Evolutionary conservation across 2,113 vertebrate species (phyloP).

Genomic region (Ascaphus truei): DNA sequence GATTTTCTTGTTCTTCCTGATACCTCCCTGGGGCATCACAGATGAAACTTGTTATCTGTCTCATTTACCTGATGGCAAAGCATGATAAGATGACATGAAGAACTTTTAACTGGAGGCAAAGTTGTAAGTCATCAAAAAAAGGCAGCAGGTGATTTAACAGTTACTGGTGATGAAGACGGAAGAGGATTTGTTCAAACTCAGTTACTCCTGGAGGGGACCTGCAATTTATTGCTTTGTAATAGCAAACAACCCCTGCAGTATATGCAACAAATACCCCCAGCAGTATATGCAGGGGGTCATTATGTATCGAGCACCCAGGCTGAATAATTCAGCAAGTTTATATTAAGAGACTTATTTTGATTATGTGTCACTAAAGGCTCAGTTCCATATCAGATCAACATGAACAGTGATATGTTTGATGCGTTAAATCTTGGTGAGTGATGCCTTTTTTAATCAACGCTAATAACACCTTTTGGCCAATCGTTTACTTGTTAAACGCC

Average conservation of each 20-base stretch:
- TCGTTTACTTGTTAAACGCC: too few relatives aligned
- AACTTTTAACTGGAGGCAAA: slow-evolving; percentile 49
- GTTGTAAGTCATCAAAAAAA: slow-evolving; percentile 39
- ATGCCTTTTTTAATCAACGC: too few relatives aligned
- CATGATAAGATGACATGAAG: slow-evolving; percentile 52
- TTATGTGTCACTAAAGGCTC: too few relatives aligned
- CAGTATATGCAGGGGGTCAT: too few relatives aligned
- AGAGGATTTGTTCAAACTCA: not conserved
- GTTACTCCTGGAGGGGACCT: not conserved
- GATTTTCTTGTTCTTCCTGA: slow-evolving; percentile 46
- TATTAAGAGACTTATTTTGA: too few relatives aligned
- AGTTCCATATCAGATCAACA: too few relatives aligned
- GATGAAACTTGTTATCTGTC: slow-evolving; percentile 50
- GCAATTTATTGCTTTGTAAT: not conserved
- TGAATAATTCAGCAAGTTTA: too few relatives aligned
- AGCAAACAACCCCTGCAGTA: not conserved
- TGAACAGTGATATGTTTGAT: too few relatives aligned
- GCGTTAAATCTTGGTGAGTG: too few relatives aligned
- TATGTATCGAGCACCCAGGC: too few relatives aligned
- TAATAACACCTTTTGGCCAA: too few relatives aligned
- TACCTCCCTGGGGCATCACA: slow-evolving; percentile 41
- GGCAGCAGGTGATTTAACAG: slow-evolving; percentile 33
- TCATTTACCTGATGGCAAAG: slow-evolving; percentile 67
- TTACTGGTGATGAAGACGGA: slow-evolving; percentile 23
- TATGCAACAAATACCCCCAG: too few relatives aligned